Percentiles rank a stretch among this genome's conserved stretches.
Conservation (phyloP, 2,888 invertebrate species). For the Agrilus biguttatus region DNA sequence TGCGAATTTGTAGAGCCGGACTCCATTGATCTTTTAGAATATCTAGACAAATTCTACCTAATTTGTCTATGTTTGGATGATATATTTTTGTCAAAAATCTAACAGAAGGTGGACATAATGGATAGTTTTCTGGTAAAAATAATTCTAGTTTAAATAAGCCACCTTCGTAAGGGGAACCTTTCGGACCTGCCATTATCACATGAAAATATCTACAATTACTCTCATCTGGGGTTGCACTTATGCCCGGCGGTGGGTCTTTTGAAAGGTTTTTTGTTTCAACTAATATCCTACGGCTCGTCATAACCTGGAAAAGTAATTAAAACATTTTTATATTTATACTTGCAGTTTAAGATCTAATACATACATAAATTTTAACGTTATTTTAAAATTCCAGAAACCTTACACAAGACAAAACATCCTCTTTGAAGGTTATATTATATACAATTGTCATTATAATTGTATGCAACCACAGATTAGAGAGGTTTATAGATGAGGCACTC, state of each 20-base stretch:
- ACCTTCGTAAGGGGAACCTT: slow-evolving; percentile 95
- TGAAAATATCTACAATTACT: slow-evolving; percentile 94
- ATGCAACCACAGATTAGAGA: too few species aligned
- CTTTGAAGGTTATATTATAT: too few species aligned
- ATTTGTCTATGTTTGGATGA: slow-evolving; percentile 99
- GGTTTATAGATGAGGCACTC: too few species aligned
- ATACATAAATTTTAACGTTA: too few species aligned
- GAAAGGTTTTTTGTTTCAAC: slow-evolving; percentile 96
- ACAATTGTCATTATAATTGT: too few species aligned
- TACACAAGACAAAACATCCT: too few species aligned
- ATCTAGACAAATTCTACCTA: slow-evolving; percentile 97
- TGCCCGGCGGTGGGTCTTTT: slow-evolving; percentile 96
- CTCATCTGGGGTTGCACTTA: slow-evolving; percentile 92
- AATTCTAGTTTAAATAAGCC: slow-evolving; percentile 96
- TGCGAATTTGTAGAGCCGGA: slow-evolving; percentile 97
- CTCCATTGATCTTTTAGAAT: slow-evolving; percentile 99
- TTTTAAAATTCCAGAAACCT: too few species aligned
- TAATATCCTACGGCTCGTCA: slow-evolving; percentile 71
- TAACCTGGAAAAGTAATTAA: too few species aligned
- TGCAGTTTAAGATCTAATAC: too few species aligned
- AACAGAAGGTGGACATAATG: slow-evolving; percentile 99
- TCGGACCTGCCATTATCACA: slow-evolving; percentile 88
- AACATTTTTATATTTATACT: too few species aligned
- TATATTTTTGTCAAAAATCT: slow-evolving; percentile 99
- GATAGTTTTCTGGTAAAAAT: slow-evolving; percentile 98